Base-by-base conservation (phyloP, 1,140 invertebrate species). In the Psix sp. region DNA sequence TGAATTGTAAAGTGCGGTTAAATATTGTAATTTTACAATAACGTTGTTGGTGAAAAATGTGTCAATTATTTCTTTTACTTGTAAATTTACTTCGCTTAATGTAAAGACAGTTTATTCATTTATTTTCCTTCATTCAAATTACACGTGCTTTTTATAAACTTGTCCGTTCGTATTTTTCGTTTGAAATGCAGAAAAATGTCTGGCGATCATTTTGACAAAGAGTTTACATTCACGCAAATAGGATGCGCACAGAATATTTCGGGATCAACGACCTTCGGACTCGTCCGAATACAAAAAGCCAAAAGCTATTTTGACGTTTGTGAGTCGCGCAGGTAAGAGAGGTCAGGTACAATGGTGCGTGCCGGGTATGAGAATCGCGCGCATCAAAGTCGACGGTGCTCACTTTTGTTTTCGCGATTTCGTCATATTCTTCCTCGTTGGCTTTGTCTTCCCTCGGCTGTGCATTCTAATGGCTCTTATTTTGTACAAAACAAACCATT, bases 371-470 rank as follows among this genome's bases (percentile, higher is more conserved):
- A 71, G 43, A 63, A 57, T 57, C 51, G 67, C 67, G 49, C 67
- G 35, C 60, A 7, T 10, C 56, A 57, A 57, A 57, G 49, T 63
- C 57, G 57, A 71, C 57, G 57, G 31, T 56, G 66, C 26, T 71
- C 49, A 71, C 67, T 71, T 71, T 71, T 71, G 57, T 71, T 71
- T 71, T 71, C 57, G 45, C 67, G 51, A 71, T 71, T 71, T 62
- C 57, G 51, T 63, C 67, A 71, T 63, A 43, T 48, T 20, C 39
- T 36, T 56, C 15, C 56, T 54, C n/a, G 24, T 16, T 52, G 46
- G 10, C 67, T 63, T 63, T 71, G 56, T 57, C 57, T 51, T 54
- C 45, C 17, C 20, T 17, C 9, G n/a, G n/a, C 13, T 7, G 13
- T 26, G 51, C 57, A 71, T 71, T 71, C 43, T 56, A 63, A 62